phyloP scores from a whole-genome alignment of 2,888 invertebrate genomes.

The Allygus modestus region DNA sequence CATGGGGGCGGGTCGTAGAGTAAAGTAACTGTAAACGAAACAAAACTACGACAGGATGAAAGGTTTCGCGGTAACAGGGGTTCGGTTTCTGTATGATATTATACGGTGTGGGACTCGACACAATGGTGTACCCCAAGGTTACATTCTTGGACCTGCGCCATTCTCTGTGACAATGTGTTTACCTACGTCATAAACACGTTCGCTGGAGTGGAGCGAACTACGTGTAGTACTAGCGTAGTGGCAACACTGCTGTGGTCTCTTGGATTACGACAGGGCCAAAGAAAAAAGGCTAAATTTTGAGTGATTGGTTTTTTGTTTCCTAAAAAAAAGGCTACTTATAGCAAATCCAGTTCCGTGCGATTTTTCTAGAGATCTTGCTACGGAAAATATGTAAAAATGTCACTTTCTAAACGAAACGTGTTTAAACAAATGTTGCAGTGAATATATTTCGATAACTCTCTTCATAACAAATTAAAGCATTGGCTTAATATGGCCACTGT shows the following conservation, averaged over 20 bases:
- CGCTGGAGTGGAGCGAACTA: neutral
- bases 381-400: too few species aligned
- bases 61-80: neutral
- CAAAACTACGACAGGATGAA: neutral
- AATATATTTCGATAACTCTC: too few species aligned
- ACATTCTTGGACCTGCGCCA: conserved; percentile 21
- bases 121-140: conserved; percentile 23
- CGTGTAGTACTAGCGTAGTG: neutral
- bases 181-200: conserved; percentile 15
- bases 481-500: too few species aligned
- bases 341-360: too few species aligned
- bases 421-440: too few species aligned
- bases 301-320: too few species aligned
- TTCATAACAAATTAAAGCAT: too few species aligned
- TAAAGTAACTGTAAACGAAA: conserved; percentile 1
- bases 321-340: too few species aligned
- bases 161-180: conserved; percentile 26
- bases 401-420: too few species aligned
- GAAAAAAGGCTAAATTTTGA: too few species aligned
- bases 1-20: neutral
- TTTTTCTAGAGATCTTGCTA: too few species aligned
- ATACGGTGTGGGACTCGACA: conserved; percentile 19
- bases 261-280: too few species aligned
- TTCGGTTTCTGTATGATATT: neutral
- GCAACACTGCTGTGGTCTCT: neutral